phyloP scores from a whole-genome alignment of 2,797 vertebrate species.

The Melanotaenia trifasciata region DNA sequence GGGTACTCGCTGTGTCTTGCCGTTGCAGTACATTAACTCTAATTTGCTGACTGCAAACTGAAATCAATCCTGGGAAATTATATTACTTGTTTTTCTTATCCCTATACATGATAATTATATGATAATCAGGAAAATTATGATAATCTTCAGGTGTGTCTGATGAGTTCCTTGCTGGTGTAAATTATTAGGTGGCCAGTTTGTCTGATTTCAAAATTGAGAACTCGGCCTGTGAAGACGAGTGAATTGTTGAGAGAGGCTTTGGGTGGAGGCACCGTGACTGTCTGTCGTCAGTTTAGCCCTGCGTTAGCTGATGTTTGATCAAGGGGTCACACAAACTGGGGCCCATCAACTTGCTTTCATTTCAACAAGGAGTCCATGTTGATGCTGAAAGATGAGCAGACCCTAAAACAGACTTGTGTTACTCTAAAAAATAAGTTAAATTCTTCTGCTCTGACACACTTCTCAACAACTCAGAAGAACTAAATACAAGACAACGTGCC shows the following conservation, averaged over 20 bases:
- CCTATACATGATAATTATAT: conserved; percentile 5
- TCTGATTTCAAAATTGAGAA: conserved; percentile 27
- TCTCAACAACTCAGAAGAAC: neutral
- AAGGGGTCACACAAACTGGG: conserved; percentile 58
- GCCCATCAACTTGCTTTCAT: conserved; percentile 40
- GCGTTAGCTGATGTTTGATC: conserved; percentile 61
- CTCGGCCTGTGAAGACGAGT: conserved; percentile 45
- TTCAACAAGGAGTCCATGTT: conserved; percentile 39
- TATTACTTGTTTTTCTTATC: conserved; percentile 53
- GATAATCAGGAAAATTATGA: conserved; percentile 27
- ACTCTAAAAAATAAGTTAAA: neutral
- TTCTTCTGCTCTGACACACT: neutral
- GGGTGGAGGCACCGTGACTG: conserved; percentile 64
- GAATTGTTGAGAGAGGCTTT: conserved; percentile 48
- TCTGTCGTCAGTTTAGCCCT: conserved; percentile 76
- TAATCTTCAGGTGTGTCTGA: conserved; percentile 19
- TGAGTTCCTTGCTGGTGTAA: conserved; percentile 20
- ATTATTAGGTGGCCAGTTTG: conserved; percentile 22
- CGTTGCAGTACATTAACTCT: conserved; percentile 61
- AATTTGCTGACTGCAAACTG: conserved; percentile 60
- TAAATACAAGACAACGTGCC: neutral
- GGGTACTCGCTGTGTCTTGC: conserved; percentile 57
- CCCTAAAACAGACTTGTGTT: conserved; percentile 25
- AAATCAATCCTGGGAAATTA: conserved; percentile 60
- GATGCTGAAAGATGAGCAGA: conserved; percentile 41